Evolutionary conservation across 2,113 vertebrate genomes (phyloP).

Genomic region (Puntigrus tetrazona): DNA sequence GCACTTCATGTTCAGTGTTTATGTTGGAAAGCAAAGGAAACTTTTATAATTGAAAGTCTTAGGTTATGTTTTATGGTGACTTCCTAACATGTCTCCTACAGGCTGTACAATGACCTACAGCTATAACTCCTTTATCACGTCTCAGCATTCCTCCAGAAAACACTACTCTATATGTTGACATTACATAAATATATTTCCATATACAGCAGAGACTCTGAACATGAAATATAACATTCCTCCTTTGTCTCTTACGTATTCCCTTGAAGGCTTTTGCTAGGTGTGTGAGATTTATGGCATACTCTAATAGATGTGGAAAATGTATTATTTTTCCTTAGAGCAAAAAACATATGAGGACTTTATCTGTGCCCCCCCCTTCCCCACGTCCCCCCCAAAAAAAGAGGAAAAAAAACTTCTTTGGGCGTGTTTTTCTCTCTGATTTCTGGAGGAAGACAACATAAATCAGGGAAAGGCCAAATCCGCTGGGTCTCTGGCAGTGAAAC

Average conservation of each 20-base stretch:
- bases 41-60: conserved; percentile 5
- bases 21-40: not conserved
- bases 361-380: not conserved
- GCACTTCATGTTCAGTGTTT: conserved; percentile 12
- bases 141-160: conserved; percentile 34
- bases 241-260: conserved; percentile 48
- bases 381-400: not conserved
- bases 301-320: conserved; percentile 56
- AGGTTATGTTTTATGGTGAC: conserved; percentile 23
- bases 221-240: conserved; percentile 43
- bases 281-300: conserved; percentile 52
- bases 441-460: conserved; percentile 70
- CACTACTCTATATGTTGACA: conserved; percentile 37
- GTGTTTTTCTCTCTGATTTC: conserved; percentile 53
- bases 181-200: conserved; percentile 37
- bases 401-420: conserved; percentile 25
- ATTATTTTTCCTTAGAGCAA: conserved; percentile 52
- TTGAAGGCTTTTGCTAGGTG: conserved; percentile 45
- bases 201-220: conserved; percentile 22
- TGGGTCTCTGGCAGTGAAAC: conserved; percentile 62
- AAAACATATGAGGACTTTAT: conserved; percentile 47
- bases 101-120: conserved; percentile 37
- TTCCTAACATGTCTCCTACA: conserved; percentile 24
- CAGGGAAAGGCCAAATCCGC: conserved; percentile 63
- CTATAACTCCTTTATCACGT: conserved; percentile 46